A percentile compares a stretch with the other conserved stretches of the same genome.
Evolutionary conservation across 64 coral and sea anemone species (phyloP).

Genomic region (Stylophora pistillata): DNA sequence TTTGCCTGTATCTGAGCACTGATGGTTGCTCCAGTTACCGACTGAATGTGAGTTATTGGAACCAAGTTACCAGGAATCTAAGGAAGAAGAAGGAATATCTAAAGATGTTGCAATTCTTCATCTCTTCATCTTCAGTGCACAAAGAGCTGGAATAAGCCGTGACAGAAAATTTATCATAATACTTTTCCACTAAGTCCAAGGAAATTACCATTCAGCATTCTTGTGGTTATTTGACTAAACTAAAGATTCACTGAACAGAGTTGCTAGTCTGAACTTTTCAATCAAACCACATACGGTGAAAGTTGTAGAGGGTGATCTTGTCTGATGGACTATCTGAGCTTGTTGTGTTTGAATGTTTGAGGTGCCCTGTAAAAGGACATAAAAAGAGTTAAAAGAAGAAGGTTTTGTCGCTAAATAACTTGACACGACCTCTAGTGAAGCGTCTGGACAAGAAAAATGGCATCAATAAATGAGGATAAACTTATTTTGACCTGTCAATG

Average conservation of each 20-base stretch:
- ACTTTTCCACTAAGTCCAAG: no score
- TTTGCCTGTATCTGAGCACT: constrained; percentile 83
- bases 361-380: constrained; percentile 18
- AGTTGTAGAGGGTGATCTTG: constrained; percentile 72
- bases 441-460: no score
- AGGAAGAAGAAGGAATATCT: neutral
- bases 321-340: constrained; percentile 70
- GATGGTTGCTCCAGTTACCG: constrained; percentile 69
- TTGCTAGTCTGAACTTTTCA: no score
- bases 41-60: constrained; percentile 83
- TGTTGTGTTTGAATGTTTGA: constrained; percentile 67
- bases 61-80: constrained; percentile 86
- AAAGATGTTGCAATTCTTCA: no score
- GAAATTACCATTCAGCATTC: no score
- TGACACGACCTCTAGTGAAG: no score
- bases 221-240: neutral
- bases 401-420: no score
- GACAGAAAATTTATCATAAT: no score
- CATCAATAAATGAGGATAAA: no score
- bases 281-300: constrained; percentile 74
- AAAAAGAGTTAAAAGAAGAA: neutral
- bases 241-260: neutral
- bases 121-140: no score
- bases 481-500: no score
- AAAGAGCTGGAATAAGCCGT: no score